A percentile compares a stretch with the other conserved stretches of the same genome.
Conservation (phyloP, 2,888 invertebrate genomes). For the Danaus chrysippus region DNA sequence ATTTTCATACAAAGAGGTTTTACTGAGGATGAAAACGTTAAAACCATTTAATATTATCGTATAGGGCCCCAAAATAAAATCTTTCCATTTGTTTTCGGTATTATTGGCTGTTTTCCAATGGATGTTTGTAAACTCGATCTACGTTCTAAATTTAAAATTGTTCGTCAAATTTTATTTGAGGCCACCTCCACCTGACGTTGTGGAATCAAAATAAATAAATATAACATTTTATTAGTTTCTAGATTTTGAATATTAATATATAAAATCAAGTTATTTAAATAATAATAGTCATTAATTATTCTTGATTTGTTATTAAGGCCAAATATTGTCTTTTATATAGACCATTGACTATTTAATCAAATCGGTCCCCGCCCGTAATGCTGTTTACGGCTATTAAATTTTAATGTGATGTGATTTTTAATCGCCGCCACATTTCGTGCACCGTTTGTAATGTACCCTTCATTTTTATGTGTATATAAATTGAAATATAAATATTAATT, state of each 20-base stretch:
- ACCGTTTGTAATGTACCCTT: no score
- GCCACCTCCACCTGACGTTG: conserved; percentile 35
- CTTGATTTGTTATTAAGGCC: no score
- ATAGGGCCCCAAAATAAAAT: background rate
- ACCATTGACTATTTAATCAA: no score
- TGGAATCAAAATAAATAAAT: conserved; percentile 16
- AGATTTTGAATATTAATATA: background rate
- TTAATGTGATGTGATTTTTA: no score
- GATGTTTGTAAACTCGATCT: conserved; percentile 62
- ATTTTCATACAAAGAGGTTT: no score
- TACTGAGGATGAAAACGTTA: no score
- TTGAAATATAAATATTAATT: no score
- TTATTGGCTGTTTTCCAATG: conserved; percentile 61
- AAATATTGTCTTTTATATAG: no score
- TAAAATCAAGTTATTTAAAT: background rate
- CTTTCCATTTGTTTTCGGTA: conserved; percentile 20
- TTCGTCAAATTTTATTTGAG: conserved; percentile 26
- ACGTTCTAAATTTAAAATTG: conserved; percentile 53
- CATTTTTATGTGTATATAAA: no score
- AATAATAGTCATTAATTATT: background rate
- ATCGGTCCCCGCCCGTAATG: no score
- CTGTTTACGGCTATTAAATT: no score
- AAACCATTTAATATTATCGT: background rate
- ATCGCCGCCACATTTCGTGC: no score
- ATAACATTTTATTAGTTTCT: background rate